phyloP scores from a whole-genome alignment of 2,113 vertebrate genomes.

The Crotophaga sulcirostris region DNA sequence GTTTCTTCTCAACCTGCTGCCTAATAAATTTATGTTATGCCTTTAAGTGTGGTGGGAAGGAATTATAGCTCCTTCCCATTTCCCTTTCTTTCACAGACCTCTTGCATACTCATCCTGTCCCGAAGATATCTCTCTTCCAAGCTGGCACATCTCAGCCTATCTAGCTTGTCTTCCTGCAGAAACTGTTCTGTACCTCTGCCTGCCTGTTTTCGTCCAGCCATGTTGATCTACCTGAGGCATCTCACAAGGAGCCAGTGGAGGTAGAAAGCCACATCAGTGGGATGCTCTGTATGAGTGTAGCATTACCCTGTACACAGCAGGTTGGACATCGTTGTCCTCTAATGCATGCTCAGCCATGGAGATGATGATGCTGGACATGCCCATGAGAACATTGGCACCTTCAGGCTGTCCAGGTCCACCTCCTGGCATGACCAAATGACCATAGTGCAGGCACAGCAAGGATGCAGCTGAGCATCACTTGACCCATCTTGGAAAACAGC shows the following conservation, averaged over 20 bases:
- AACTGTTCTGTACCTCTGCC: neutral
- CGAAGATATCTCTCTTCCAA: neutral
- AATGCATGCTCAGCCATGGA: neutral
- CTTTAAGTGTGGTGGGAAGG: neutral
- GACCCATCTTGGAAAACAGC: neutral
- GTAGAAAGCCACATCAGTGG: neutral
- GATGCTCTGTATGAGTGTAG: neutral
- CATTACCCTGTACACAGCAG: rapidly evolving
- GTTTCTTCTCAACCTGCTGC: neutral
- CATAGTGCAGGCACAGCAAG: rapidly evolving
- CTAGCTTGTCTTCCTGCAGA: neutral
- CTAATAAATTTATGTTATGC: neutral
- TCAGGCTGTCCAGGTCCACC: rapidly evolving
- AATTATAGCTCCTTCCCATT: neutral
- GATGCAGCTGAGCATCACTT: neutral
- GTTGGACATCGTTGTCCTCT: neutral
- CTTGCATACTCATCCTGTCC: rapidly evolving
- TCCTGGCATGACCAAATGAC: neutral
- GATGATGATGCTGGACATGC: neutral
- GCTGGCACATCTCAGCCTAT: neutral
- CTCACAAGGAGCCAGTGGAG: neutral
- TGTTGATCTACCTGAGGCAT: neutral
- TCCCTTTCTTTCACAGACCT: neutral
- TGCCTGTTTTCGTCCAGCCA: neutral
- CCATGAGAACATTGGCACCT: neutral